phyloP scores from a whole-genome alignment of 2,888 invertebrate species.

The Priapulus caudatus region DNA sequence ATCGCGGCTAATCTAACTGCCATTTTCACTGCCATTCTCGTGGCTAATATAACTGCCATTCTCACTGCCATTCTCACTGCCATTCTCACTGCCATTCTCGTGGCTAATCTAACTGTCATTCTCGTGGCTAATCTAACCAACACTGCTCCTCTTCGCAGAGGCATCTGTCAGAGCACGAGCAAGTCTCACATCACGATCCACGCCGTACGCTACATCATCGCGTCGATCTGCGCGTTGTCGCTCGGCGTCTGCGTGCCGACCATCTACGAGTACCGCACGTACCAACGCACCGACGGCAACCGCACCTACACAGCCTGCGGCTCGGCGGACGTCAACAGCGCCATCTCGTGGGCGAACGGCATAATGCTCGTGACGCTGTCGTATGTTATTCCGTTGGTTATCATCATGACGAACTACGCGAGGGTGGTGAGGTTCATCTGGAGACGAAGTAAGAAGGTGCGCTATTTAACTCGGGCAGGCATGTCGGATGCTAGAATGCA shows the following conservation, averaged over 20 bases:
- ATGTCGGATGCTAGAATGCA: too few species aligned
- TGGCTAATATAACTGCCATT: too few species aligned
- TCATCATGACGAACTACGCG: conserved; percentile 17
- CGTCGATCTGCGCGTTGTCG: background rate
- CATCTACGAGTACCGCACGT: background rate
- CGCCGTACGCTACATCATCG: background rate
- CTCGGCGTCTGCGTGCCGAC: background rate
- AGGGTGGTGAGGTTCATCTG: conserved; percentile 16
- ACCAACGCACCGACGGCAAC: conserved; percentile 16
- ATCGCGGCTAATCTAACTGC: too few species aligned
- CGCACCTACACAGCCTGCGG: conserved; percentile 13
- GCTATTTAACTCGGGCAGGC: too few species aligned
- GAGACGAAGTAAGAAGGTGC: too few species aligned
- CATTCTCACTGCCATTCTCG: too few species aligned
- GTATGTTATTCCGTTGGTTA: conserved; percentile 23
- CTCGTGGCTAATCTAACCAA: too few species aligned
- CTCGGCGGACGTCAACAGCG: conserved; percentile 4
- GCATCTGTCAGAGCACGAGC: conserved; percentile 5
- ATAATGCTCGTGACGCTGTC: conserved; percentile 20
- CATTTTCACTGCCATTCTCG: too few species aligned
- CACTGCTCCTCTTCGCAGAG: too few species aligned
- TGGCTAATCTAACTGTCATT: too few species aligned
- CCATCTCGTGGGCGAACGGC: conserved; percentile 19
- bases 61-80: too few species aligned
- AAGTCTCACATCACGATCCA: conserved; percentile 7